Evolutionary conservation across 2,113 vertebrate species (phyloP), one percentile per base, ranked within the genome.

Genomic region (Brachirus orientalis): DNA sequence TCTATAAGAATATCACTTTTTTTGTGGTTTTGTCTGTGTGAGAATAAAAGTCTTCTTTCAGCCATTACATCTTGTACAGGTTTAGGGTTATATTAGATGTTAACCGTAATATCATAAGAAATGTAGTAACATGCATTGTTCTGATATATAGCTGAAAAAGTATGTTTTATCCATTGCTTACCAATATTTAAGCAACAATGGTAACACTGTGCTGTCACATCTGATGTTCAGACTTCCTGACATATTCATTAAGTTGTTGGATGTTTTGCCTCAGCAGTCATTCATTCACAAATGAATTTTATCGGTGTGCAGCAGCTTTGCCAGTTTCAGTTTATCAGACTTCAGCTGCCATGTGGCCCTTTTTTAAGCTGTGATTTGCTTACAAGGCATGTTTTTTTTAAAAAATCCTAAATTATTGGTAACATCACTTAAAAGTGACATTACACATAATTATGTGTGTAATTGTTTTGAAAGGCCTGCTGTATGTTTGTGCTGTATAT

Each of bases 301-400:
- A 77, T 86, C 71, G 72, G 54, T 51, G 56, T 69, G 60, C 63
- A 22, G 73, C 77, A 72, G 63, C 50, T 52, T 43, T 59, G 66
- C 55, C 47, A 50, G 48, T 58, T 47, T 57, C 44, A 65, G 9
- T 81, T n/a, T 66, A 72, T 73, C 48, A n/a, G 17, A 35, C 62
- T 41, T 56, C 13, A 46, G 37, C 20, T 66, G 47, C 54, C 54
- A 63, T 63, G 69, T 72, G 37, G 16, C 38, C 47, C 12, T n/a
- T 63, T 65, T 56, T 11, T 43, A 80, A 66, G 63, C 33, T 48
- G 52, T 0, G 1, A 43, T 68, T 63, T 69, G 63, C 63, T 79
- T 63, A 54, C 22, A 47, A 41, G 46, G 51, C 70, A 66, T 18
- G 5, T 55, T 56, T 66, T 55, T 55, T n/a, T n/a, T n/a, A n/a